Percentiles rank a stretch among this genome's conserved stretches.
phyloP scores from a whole-genome alignment of 2,113 vertebrate genomes.

The Cyprinodon variegatus region DNA sequence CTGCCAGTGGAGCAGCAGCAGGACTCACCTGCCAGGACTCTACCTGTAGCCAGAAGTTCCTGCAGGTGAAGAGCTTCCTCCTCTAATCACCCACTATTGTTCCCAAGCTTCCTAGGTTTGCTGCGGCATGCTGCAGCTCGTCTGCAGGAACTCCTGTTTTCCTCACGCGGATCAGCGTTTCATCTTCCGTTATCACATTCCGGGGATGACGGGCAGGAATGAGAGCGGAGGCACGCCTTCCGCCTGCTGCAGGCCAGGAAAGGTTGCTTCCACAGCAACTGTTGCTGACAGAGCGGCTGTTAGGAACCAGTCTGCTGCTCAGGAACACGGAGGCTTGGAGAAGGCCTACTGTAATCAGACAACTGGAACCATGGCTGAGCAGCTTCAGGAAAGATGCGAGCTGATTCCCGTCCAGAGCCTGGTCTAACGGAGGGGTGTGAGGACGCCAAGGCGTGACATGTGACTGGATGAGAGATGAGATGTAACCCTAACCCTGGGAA shows the following conservation, averaged over 20 bases:
- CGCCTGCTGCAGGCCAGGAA: neutral
- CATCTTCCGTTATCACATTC: neutral
- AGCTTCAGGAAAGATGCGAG: no score
- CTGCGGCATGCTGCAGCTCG: slow-evolving; percentile 25
- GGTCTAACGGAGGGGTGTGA: no score
- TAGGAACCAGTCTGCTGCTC: neutral
- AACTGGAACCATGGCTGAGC: neutral
- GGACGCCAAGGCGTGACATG: no score
- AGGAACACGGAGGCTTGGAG: no score
- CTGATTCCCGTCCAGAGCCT: no score
- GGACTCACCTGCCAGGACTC: slow-evolving; percentile 22
- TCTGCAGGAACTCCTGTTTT: neutral
- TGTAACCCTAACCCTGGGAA: no score
- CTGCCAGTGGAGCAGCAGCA: neutral
- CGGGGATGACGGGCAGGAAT: slow-evolving; percentile 9
- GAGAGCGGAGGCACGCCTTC: neutral
- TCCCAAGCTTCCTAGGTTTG: neutral
- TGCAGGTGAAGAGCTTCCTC: neutral
- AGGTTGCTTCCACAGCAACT: neutral
- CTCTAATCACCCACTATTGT: neutral
- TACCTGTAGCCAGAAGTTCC: neutral
- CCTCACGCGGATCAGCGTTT: slow-evolving; percentile 9
- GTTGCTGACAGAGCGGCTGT: neutral
- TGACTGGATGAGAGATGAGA: no score
- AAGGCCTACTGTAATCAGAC: no score